Percentiles rank a stretch among this genome's conserved stretches.
Evolutionary conservation across 2,888 invertebrate genomes (phyloP).

Genomic region (Trachelus stipa): DNA sequence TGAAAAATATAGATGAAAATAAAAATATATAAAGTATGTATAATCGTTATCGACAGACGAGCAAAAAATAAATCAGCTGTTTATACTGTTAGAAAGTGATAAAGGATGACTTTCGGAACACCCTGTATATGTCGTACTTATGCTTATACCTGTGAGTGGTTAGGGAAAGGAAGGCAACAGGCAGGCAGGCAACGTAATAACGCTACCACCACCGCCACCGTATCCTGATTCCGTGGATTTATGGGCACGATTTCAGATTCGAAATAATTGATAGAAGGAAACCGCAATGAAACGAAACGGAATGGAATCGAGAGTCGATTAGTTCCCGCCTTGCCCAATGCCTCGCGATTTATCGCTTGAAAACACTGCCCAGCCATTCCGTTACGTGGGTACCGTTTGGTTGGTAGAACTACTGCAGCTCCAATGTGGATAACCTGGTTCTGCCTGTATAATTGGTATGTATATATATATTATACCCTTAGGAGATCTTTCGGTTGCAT

Average conservation of each 20-base stretch:
- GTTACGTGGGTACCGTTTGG: neutral
- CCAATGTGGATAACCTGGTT: neutral
- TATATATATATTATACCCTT: neutral
- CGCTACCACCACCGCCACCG: slow-evolving; percentile 32
- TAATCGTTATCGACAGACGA: neutral
- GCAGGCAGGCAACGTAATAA: slow-evolving; percentile 25
- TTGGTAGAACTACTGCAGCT: neutral
- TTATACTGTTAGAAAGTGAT: neutral
- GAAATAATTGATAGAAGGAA: slow-evolving; percentile 54
- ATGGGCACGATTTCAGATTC: slow-evolving; percentile 41
- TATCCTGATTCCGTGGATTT: slow-evolving; percentile 42
- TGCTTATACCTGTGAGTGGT: neutral
- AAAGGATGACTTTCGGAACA: neutral
- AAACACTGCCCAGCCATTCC: slow-evolving; percentile 30
- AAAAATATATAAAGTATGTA: neutral
- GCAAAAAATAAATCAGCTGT: neutral
- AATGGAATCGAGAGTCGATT: slow-evolving; percentile 30
- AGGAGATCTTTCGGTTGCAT: neutral
- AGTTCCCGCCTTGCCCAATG: slow-evolving; percentile 34
- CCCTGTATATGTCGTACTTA: neutral
- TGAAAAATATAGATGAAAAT: neutral
- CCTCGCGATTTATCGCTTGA: slow-evolving; percentile 39
- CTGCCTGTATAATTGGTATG: neutral
- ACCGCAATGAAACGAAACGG: slow-evolving; percentile 27
- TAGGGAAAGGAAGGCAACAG: slow-evolving; percentile 19